Conservation (phyloP, 1,140 invertebrate genomes). For the Sitodiplosis mosellana region DNA sequence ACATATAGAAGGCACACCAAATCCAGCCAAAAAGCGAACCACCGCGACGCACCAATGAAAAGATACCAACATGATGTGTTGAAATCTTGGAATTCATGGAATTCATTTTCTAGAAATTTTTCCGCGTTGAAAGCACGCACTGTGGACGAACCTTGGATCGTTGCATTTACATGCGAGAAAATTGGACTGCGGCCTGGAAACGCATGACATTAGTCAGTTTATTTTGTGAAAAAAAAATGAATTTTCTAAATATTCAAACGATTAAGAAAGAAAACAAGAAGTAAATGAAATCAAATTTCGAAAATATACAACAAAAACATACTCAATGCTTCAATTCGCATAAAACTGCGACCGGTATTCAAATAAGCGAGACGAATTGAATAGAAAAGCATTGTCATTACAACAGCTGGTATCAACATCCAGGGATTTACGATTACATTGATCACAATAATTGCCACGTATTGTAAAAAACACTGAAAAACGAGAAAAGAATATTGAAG, state of each 20-base stretch:
- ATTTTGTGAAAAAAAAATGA: no score
- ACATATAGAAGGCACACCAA: conserved; percentile 51
- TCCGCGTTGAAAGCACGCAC: conserved; percentile 51
- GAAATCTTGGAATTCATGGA: conserved; percentile 45
- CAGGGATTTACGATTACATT: conserved; percentile 31
- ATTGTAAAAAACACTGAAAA: conserved; percentile 1
- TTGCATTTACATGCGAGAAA: conserved; percentile 65
- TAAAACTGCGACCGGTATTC: conserved; percentile 35
- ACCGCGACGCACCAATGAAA: conserved; percentile 44
- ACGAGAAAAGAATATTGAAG: not conserved
- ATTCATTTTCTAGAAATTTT: conserved; percentile 38
- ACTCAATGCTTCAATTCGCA: conserved; percentile 39
- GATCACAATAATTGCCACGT: conserved; percentile 25
- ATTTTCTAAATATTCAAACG: no score
- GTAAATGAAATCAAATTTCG: no score
- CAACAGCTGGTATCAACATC: conserved; percentile 27
- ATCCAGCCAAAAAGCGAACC: conserved; percentile 35
- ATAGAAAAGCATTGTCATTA: conserved; percentile 32
- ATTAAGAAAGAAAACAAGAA: no score
- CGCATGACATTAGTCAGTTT: not conserved
- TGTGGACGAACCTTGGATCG: conserved; percentile 61
- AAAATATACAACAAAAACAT: conserved; percentile 21
- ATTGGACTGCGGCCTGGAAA: conserved; percentile 52
- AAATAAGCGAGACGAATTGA: conserved; percentile 35
- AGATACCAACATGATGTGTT: conserved; percentile 50